Evolutionary conservation across 1,140 invertebrate species (phyloP), one percentile per base, ranked within the genome.

Genomic region (Callitettix versicolor): DNA sequence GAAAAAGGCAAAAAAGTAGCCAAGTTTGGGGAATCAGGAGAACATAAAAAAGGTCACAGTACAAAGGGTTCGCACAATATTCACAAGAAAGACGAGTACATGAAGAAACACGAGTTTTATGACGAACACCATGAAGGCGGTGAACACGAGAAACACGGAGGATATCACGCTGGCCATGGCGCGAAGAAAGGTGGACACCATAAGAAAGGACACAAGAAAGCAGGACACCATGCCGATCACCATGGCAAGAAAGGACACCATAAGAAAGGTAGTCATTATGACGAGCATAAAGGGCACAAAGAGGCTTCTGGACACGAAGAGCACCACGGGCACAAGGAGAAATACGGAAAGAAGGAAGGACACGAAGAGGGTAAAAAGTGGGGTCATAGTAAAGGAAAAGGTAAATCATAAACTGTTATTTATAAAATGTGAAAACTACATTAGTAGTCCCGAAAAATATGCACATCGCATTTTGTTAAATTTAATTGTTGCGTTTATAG

Each of bases 11-110:
- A 70, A n/a, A 73, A 75, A 26, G 59, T 53, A 0, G 70, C 64
- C 2, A 64, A 73, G 48, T 74, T 74, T 57, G 75, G 75, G 26
- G 81, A 84, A 62, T 74, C 78, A 0, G 81, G 79, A 1, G 76
- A 82, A 60, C 80, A 84, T 56, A 76, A 78, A 12, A 83, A 85
- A 66, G 81, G 82, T 0, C 79, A 84, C 66, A 81, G 76, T 62
- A 84, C 81, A 0, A 82, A 84, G 65, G 82, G 82, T 6, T 78
- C 79, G 60, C 82, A 84, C 60, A 82, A 80, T 59, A 76, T 84
- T 24, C 80, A 82, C 62, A 84, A 84, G 63, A 84, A 83, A 64
- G 80, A 85, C 56, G 82, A 84, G 60, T 85, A 83, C 61, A 78
- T 82, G 58, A 85, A 84, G 65, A 82, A 80, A 56, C 76, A 82